phyloP scores from a whole-genome alignment of 2,888 invertebrate species.

The Bugula neritina region DNA sequence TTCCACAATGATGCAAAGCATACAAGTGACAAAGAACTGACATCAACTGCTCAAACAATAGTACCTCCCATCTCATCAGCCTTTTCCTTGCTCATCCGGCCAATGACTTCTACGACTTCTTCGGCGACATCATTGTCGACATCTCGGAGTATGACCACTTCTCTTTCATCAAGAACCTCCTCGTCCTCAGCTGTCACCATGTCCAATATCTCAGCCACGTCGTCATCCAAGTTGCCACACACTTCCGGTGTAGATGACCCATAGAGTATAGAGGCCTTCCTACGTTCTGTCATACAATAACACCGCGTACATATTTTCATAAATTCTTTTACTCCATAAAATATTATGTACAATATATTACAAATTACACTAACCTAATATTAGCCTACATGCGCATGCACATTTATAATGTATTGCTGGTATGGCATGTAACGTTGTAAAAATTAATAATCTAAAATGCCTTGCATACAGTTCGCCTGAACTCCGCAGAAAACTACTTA shows the following conservation, averaged over 20 bases:
- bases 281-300: slow-evolving; percentile 1
- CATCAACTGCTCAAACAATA: too few relatives aligned
- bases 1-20: too few relatives aligned
- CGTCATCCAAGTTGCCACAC: slow-evolving; percentile 13
- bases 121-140: neutral
- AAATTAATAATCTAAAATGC: too few relatives aligned
- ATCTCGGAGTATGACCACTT: slow-evolving; percentile 20
- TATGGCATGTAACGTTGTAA: too few relatives aligned
- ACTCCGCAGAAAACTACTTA: too few relatives aligned
- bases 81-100: slow-evolving; percentile 18
- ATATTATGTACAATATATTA: neutral
- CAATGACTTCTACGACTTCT: slow-evolving; percentile 12
- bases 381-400: too few relatives aligned
- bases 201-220: slow-evolving; percentile 23
- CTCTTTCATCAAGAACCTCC: slow-evolving; percentile 8
- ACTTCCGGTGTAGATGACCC: slow-evolving; percentile 10
- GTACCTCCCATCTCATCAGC: slow-evolving; percentile 21
- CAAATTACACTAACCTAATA: neutral
- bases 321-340: neutral
- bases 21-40: too few relatives aligned
- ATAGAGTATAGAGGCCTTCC: neutral
- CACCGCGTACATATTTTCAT: neutral
- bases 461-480: too few relatives aligned
- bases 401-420: too few relatives aligned
- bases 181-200: slow-evolving; percentile 5